Base-by-base conservation (phyloP, 2,888 invertebrate genomes). In the Orgyia antiqua region DNA sequence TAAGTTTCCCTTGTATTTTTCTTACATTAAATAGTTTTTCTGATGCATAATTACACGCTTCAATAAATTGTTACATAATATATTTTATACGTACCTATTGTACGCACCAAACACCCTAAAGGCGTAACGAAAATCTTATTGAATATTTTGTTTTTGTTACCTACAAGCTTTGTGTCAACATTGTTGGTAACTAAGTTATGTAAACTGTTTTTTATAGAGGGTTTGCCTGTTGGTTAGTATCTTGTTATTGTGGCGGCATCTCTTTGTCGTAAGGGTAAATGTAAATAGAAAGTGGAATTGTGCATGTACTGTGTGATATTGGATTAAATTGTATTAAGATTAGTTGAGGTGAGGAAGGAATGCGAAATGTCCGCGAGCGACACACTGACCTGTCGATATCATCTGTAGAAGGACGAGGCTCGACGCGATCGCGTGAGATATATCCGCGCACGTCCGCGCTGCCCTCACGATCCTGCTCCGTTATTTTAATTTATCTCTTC, bases 351-450 rank as follows among this genome's bases (percentile, higher is more conserved):
- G 58, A 56, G 44, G 58, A 45, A 51, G 52, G 57, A 56, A 58
- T 57, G 64, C 58, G 53, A 71, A 68, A 64, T 67, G 72, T 68
- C 68, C 72, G 71, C 42, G 33, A 46, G 51, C 57, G 63, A 67
- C 76, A 76, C 57, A 70, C 68, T 75, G 73, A 75, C 75, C 74
- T 52, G 49, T 25, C 51, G 65, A 65, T 65, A 51, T 47, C 58
- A 74, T 73, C 70, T 48, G 49, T 36, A 64, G 62, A 57, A 63
- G 62, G 65, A 61, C 62, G 51, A 52, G 53, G 48, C 61, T 55
- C 55, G 52, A 48, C 40, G 51, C 49, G 78, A 75, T 77, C 70
- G 78, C 76, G 78, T 75, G 77, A 72, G 78, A 77, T 76, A 68
- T 55, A 51, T 47, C 42, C 54, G 60, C 51, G 62, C 77, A 75